Conservation (phyloP, 2,113 vertebrate species). For the Astatotilapia flaviijosephi region DNA sequence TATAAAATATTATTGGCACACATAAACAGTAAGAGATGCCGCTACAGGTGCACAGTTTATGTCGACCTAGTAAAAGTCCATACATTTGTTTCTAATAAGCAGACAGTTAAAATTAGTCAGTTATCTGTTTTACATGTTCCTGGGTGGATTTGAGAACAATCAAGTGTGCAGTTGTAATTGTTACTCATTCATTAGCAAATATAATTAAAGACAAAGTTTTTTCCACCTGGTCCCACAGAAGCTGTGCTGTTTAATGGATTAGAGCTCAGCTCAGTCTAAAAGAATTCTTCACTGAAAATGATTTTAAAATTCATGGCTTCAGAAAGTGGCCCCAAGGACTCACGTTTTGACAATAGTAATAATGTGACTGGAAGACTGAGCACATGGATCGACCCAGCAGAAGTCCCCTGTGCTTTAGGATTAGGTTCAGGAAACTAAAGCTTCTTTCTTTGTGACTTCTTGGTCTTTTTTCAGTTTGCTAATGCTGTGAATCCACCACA, state of each 20-base stretch:
- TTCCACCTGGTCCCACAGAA: background rate
- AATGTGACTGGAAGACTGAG: background rate
- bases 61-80: background rate
- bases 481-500: background rate
- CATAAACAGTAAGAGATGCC: background rate
- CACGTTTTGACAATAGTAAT: background rate
- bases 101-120: background rate
- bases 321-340: background rate
- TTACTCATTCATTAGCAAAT: background rate
- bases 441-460: background rate
- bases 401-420: background rate
- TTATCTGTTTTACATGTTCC: background rate
- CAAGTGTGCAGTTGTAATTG: background rate
- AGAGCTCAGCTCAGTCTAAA: background rate
- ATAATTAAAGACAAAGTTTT: background rate
- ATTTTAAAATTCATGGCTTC: background rate
- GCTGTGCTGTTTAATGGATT: background rate
- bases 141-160: background rate
- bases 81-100: background rate
- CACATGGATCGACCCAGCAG: background rate
- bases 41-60: background rate
- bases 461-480: background rate
- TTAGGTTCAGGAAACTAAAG: background rate
- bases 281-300: background rate
- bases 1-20: background rate